A percentile compares a stretch with the other conserved stretches of the same genome.
These are phyloP conservation scores for Daphoenositta chrysoptera DNA, from an alignment of 2,113 vertebrate genomes.

Conservation along the genomic window DNA sequence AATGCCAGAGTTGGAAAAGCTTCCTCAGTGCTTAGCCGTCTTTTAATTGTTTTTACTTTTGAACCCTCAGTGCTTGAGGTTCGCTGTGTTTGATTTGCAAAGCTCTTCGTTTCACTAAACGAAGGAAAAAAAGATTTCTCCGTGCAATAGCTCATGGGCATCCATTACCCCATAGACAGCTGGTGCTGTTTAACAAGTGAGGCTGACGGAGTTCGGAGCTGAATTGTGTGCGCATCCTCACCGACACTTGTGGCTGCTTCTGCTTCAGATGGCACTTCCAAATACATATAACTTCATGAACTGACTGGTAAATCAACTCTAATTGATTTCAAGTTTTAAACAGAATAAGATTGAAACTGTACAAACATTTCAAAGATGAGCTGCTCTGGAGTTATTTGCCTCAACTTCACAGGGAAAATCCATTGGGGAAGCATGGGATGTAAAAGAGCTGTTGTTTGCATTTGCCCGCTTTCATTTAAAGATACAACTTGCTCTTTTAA, in stretches of 20 bases:
- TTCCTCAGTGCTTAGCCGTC: background rate
- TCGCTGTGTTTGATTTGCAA: background rate
- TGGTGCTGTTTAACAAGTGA: background rate
- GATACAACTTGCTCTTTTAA: slow-evolving; percentile 47
- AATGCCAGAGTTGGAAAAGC: background rate
- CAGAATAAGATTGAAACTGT: background rate
- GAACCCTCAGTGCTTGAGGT: background rate
- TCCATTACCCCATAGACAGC: background rate
- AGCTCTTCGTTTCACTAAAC: background rate
- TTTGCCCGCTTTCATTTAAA: slow-evolving; percentile 49
- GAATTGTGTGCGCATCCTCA: background rate
- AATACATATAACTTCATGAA: background rate
- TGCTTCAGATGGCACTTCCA: slow-evolving; percentile 31
- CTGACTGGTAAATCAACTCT: background rate
- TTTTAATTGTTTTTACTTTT: background rate
- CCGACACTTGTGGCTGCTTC: background rate
- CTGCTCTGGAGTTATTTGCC: background rate
- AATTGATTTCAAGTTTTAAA: background rate
- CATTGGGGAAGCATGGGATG: background rate
- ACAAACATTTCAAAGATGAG: background rate
- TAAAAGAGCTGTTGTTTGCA: background rate
- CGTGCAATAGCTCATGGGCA: background rate
- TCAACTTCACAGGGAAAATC: background rate
- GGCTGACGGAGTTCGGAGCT: background rate
- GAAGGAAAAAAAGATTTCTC: background rate